Percentiles rank a stretch among this genome's conserved stretches.
Evolutionary conservation across 2,113 vertebrate species (phyloP).

Genomic region (Rhinoptilus africanus): DNA sequence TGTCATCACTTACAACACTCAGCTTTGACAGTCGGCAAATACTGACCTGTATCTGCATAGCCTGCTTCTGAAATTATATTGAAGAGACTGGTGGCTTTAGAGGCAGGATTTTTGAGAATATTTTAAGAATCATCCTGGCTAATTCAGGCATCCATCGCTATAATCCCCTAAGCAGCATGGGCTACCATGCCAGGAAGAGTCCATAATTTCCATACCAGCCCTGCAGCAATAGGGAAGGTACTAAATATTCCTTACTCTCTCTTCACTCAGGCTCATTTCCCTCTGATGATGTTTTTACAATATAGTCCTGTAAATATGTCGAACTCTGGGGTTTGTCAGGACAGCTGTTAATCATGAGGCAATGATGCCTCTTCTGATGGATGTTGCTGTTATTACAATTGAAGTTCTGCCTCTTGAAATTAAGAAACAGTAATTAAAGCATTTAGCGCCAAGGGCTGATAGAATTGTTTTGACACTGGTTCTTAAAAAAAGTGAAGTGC

Average conservation of each 20-base stretch:
- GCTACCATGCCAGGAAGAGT: neutral
- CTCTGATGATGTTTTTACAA: neutral
- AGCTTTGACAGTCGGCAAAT: neutral
- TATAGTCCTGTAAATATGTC: neutral
- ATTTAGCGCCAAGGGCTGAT: conserved; percentile 55
- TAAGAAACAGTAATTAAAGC: conserved; percentile 66
- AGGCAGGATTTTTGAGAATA: neutral
- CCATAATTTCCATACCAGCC: conserved; percentile 19
- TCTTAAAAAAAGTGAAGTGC: neutral
- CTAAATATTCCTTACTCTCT: neutral
- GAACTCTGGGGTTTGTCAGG: conserved; percentile 27
- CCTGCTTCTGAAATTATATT: neutral
- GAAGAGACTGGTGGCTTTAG: neutral
- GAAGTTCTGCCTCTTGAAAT: conserved; percentile 73
- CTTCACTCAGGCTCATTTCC: neutral
- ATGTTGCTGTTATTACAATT: conserved; percentile 42
- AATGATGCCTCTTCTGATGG: conserved; percentile 37
- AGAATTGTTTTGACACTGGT: conserved; percentile 61
- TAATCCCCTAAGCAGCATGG: neutral
- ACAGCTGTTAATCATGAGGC: conserved; percentile 29
- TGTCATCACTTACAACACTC: neutral
- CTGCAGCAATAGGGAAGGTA: neutral
- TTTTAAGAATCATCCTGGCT: neutral
- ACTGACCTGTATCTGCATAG: neutral
- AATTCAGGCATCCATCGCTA: neutral